Evolutionary conservation across 2,113 vertebrate species (phyloP), one percentile per base, ranked within the genome.

Genomic region (Theropithecus gelada): DNA sequence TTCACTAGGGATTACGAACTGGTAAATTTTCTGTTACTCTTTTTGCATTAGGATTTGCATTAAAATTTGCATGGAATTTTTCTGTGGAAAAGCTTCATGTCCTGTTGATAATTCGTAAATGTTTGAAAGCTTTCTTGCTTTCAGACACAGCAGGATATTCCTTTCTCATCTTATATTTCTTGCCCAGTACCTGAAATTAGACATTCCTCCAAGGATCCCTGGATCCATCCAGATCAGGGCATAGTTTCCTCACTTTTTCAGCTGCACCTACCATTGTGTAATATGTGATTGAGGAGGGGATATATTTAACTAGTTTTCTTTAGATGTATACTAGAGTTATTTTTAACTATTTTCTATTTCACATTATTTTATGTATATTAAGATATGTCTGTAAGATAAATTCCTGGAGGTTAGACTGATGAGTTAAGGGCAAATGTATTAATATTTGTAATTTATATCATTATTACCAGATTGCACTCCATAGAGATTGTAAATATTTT

Each of bases 301-400:
- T 89, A 12, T 66, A 88, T 92, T 87, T 94, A 82, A 66, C 22
- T 70, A 94, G 45, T 92, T 30, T 4, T 27, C 43, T 90, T 96
- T 76, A 18, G 13, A 30, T 79, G 4, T 94, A 38, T 68, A 32
- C 3, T 82, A 88, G 27, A 20, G 2, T 35, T 72, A 18, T 95
- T 93, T 83, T 94, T 80, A 94, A 78, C 95, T 66, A 50, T 86
- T 88, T 96, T 20, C 18, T 17, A 64, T 87, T 92, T 96, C 66
- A 93, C 81, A 97, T 87, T 30, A 70, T 90, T 97, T 91, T 35
- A 61, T 81, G 16, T 80, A 57, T 91, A 72, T 90, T 30, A 87
- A 90, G n/a, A 73, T 79, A 2, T 75, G 48, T 93, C 35, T 90
- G 17, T 88, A 93, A 82, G 66, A 86, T 89, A 84, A 83, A 89